Conservation (phyloP, 2,888 invertebrate species). For the Craniophora ligustri region DNA sequence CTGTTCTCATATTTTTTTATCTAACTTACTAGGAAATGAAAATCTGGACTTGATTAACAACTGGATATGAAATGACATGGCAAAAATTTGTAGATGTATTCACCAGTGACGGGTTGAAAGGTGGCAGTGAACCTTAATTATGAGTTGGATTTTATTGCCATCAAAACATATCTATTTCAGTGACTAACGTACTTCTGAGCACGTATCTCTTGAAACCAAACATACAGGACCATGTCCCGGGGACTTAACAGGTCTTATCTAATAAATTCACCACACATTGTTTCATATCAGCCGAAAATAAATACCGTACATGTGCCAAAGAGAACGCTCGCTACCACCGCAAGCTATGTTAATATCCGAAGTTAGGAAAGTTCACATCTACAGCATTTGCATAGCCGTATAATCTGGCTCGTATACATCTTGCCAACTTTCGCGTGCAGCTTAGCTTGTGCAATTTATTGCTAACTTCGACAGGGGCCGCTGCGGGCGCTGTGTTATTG, state of each 20-base stretch:
- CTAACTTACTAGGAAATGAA: too few species aligned
- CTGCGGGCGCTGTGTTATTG: conserved; percentile 33
- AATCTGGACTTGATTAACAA: too few species aligned
- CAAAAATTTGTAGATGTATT: too few species aligned
- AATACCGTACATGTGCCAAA: conserved; percentile 40
- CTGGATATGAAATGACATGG: too few species aligned
- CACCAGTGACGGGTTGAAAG: too few species aligned
- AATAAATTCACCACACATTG: conserved; percentile 20
- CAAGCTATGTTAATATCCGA: conserved; percentile 44
- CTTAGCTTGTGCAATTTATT: conserved; percentile 48
- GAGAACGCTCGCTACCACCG: conserved; percentile 38
- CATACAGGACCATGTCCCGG: not conserved
- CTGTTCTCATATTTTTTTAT: too few species aligned
- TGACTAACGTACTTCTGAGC: too few species aligned
- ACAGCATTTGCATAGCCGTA: conserved; percentile 55
- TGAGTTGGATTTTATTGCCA: too few species aligned
- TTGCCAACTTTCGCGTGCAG: conserved; percentile 43
- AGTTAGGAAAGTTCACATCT: conserved; percentile 57
- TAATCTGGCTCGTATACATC: conserved; percentile 48
- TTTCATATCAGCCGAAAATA: conserved; percentile 28
- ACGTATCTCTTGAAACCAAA: too few species aligned
- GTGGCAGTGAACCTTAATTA: too few species aligned
- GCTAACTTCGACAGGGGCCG: conserved; percentile 29
- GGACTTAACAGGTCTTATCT: not conserved
- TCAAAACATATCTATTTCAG: too few species aligned